phyloP scores from a whole-genome alignment of 2,797 vertebrate genomes.

The Pagetopsis macropterus region DNA sequence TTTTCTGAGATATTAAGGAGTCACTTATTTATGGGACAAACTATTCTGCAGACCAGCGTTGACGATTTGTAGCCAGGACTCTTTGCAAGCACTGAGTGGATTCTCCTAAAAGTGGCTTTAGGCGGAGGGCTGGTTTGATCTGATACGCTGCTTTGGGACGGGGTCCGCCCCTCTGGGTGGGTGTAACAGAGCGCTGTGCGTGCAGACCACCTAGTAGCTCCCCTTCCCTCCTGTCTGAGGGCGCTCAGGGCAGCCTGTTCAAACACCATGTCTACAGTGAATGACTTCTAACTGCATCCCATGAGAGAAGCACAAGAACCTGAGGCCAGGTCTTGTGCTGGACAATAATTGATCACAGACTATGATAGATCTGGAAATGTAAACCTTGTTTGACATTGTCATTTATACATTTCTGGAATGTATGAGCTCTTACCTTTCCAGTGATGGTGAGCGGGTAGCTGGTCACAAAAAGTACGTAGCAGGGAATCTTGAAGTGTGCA shows the following conservation, averaged over 20 bases:
- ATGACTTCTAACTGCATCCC: slow-evolving; percentile 40
- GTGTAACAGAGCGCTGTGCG: slow-evolving; percentile 42
- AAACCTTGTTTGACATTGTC: not conserved
- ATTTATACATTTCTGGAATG: not conserved
- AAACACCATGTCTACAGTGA: slow-evolving; percentile 42
- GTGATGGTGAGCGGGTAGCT: slow-evolving; percentile 89
- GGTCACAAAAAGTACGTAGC: slow-evolving; percentile 86
- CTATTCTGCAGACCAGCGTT: not conserved
- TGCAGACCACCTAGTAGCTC: slow-evolving; percentile 72
- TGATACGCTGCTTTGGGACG: slow-evolving; percentile 35
- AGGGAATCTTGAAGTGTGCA: slow-evolving; percentile 93
- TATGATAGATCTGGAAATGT: slow-evolving; percentile 2
- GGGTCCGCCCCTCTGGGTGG: slow-evolving; percentile 47
- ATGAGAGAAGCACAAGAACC: slow-evolving; percentile 42
- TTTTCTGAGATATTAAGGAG: not conserved
- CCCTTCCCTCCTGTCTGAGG: slow-evolving; percentile 69
- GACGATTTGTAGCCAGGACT: not conserved
- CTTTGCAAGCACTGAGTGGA: not conserved
- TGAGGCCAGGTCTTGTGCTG: slow-evolving; percentile 19
- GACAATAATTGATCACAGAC: slow-evolving; percentile 14
- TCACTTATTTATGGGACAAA: not conserved
- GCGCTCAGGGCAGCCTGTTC: slow-evolving; percentile 39
- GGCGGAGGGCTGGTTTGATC: slow-evolving; percentile 24
- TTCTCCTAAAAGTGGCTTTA: not conserved
- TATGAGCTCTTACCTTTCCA: slow-evolving; percentile 86